Conservation (phyloP, 2,113 vertebrate species). For the Rhombomys opimus region DNA sequence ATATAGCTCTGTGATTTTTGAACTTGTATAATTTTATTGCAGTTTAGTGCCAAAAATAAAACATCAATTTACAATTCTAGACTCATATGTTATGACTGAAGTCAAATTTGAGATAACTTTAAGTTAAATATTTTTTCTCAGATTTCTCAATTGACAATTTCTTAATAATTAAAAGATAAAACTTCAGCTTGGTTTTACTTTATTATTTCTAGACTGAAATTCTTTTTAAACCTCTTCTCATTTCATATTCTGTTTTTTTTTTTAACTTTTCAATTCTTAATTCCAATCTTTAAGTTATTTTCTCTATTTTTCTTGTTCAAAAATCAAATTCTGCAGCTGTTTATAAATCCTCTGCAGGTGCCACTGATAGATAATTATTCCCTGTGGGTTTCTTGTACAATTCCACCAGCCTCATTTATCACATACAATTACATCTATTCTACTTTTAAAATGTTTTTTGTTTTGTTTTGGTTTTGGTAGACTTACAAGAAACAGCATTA, state of each 20-base stretch:
- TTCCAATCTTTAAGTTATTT: constrained; percentile 59
- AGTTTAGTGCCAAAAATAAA: neutral
- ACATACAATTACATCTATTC: constrained; percentile 81
- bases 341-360: constrained; percentile 78
- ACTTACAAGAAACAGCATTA: constrained; percentile 73
- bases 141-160: neutral
- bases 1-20: neutral
- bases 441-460: constrained; percentile 72
- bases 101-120: neutral
- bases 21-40: neutral
- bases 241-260: constrained; percentile 57
- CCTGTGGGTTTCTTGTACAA: constrained; percentile 73
- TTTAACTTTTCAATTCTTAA: constrained; percentile 68
- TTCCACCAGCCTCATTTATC: constrained; percentile 76
- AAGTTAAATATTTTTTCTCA: neutral
- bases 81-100: neutral
- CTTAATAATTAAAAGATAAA: constrained; percentile 30
- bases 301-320: constrained; percentile 68
- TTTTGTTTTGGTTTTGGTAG: constrained; percentile 79
- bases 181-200: constrained; percentile 21
- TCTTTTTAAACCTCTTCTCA: neutral
- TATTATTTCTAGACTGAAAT: neutral
- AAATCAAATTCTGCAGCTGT: constrained; percentile 82
- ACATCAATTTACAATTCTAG: neutral
- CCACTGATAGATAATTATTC: constrained; percentile 78